Percentiles rank a stretch among this genome's conserved stretches.
phyloP scores from a whole-genome alignment of 2,888 invertebrate genomes.

The Temnothorax unifasciatus region DNA sequence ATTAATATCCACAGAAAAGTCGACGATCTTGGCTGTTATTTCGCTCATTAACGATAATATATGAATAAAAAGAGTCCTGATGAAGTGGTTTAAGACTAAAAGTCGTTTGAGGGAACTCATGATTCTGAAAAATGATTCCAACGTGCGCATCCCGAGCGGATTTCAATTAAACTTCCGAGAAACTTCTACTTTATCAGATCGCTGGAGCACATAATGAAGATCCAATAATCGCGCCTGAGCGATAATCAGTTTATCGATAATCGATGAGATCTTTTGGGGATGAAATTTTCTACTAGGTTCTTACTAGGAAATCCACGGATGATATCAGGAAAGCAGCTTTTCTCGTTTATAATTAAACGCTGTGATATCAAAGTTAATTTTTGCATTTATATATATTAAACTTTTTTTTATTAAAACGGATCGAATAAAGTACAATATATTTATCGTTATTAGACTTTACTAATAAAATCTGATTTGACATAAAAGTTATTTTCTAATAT shows the following conservation, averaged over 20 bases:
- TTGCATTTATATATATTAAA: background rate
- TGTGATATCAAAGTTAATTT: slow-evolving; percentile 12
- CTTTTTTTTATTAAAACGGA: slow-evolving; percentile 55
- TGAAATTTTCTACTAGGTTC: slow-evolving; percentile 42
- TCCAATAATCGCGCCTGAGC: slow-evolving; percentile 73
- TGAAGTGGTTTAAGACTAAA: slow-evolving; percentile 40
- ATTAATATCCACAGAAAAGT: slow-evolving; percentile 21
- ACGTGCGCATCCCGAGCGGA: slow-evolving; percentile 55
- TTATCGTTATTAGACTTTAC: background rate
- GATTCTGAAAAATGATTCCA: slow-evolving; percentile 74
- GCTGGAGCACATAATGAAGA: slow-evolving; percentile 78
- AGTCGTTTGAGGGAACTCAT: slow-evolving; percentile 65
- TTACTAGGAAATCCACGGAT: slow-evolving; percentile 1
- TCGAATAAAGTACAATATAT: background rate
- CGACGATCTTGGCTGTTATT: slow-evolving; percentile 33
- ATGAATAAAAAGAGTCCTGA: slow-evolving; percentile 47
- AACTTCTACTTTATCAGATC: slow-evolving; percentile 75
- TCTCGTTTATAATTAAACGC: background rate
- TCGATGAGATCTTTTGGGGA: slow-evolving; percentile 60
- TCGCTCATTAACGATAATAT: slow-evolving; percentile 27
- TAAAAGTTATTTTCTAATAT: slow-evolving; percentile 38
- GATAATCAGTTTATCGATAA: slow-evolving; percentile 77
- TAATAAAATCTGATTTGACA: slow-evolving; percentile 18
- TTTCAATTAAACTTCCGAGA: slow-evolving; percentile 79
- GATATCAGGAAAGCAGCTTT: slow-evolving; percentile 10